A percentile compares a stretch with the other conserved stretches of the same genome.
Evolutionary conservation across 2,888 invertebrate genomes (phyloP).

Genomic region (Cerastoderma edule): DNA sequence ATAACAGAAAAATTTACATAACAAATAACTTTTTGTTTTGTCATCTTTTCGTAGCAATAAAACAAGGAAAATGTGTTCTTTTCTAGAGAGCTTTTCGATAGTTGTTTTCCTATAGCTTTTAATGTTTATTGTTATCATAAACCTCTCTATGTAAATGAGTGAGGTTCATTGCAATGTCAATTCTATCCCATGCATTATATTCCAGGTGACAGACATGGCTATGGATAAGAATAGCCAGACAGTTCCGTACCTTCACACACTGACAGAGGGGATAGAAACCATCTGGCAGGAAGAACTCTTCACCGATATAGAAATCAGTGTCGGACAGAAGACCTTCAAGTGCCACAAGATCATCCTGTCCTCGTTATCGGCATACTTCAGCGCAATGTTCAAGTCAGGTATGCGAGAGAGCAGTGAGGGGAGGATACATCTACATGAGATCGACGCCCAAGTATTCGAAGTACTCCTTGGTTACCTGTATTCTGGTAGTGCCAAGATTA

Average conservation of each 20-base stretch:
- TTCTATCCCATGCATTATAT: no score
- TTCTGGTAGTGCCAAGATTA: slow-evolving; percentile 90
- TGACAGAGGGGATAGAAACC: slow-evolving; percentile 58
- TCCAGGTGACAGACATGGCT: not conserved
- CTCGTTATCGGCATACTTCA: slow-evolving; percentile 64
- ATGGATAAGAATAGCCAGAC: not conserved
- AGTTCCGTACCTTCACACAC: slow-evolving; percentile 47
- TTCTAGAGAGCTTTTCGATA: no score
- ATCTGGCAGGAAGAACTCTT: slow-evolving; percentile 58
- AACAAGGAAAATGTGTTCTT: no score
- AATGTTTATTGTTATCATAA: not conserved
- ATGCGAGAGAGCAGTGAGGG: slow-evolving; percentile 64
- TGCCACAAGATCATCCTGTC: slow-evolving; percentile 65
- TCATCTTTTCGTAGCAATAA: no score
- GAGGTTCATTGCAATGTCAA: no score
- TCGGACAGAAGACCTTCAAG: slow-evolving; percentile 53
- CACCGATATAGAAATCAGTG: slow-evolving; percentile 59
- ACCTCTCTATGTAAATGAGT: no score
- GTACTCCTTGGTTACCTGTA: slow-evolving; percentile 93
- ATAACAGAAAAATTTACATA: no score
- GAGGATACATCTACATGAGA: slow-evolving; percentile 59
- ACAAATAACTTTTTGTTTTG: no score
- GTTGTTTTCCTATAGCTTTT: no score
- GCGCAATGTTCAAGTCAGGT: slow-evolving; percentile 62
- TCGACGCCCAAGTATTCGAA: slow-evolving; percentile 90